Conservation (phyloP, 1,140 invertebrate genomes). For the Zaprionus lachaisei region DNA sequence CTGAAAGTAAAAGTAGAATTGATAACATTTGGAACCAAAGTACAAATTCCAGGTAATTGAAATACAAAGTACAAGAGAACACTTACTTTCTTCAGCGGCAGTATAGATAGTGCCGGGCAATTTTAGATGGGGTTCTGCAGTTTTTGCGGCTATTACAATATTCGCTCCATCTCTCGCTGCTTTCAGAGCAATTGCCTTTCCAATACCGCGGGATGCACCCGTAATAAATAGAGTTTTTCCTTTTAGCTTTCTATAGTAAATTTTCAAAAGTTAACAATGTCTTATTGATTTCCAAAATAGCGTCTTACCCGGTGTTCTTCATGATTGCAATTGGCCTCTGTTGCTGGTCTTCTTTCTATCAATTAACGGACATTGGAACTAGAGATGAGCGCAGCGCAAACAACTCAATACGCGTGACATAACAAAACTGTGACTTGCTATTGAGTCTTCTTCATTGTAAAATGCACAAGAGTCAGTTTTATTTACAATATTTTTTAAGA, state of each 20-base stretch:
- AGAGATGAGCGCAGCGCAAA: conserved; percentile 10
- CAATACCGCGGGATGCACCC: conserved; percentile 98
- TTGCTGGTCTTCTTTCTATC: not conserved
- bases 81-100: conserved; percentile 96
- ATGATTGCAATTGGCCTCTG: conserved; percentile 25
- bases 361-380: conserved; percentile 27
- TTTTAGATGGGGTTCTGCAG: conserved; percentile 97
- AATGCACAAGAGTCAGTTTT: not conserved
- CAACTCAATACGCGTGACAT: conserved; percentile 3
- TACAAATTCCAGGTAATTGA: conserved; percentile 14
- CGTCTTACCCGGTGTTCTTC: conserved; percentile 58
- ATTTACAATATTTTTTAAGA: too few species aligned
- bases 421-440: not conserved
- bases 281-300: not conserved
- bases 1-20: conserved; percentile 85
- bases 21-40: conserved; percentile 41
- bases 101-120: conserved; percentile 98
- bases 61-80: conserved; percentile 12
- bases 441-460: not conserved
- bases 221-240: conserved; percentile 97
- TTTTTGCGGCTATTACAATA: conserved; percentile 97
- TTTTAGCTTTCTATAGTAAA: conserved; percentile 89
- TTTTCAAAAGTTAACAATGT: not conserved
- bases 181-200: conserved; percentile 97
- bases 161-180: conserved; percentile 97